Evolutionary conservation across 2,888 invertebrate genomes (phyloP).

Genomic region (Buathra laborator): DNA sequence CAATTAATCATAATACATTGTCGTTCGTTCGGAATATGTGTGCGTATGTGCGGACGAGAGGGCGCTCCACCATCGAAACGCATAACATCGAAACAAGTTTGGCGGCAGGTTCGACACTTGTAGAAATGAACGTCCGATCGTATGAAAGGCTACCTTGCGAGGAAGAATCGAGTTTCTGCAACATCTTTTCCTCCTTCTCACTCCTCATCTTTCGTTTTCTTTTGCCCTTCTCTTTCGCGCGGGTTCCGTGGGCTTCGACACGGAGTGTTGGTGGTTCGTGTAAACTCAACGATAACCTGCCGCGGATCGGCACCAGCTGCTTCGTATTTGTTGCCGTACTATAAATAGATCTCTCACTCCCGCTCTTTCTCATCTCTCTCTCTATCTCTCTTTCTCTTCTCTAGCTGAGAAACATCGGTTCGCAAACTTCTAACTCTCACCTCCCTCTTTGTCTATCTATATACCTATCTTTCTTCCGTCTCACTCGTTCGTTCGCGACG

Average conservation of each 20-base stretch:
- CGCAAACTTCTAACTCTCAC: constrained; percentile 64
- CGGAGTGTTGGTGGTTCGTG: constrained; percentile 70
- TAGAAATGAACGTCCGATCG: constrained; percentile 56
- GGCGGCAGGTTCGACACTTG: constrained; percentile 48
- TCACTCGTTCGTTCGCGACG: constrained; percentile 70
- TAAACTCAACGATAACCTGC: constrained; percentile 80
- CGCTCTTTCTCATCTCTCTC: constrained; percentile 62
- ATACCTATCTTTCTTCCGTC: constrained; percentile 70
- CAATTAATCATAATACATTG: constrained; percentile 3
- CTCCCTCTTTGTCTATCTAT: constrained; percentile 61
- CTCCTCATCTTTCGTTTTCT: background rate
- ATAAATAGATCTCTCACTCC: constrained; percentile 79
- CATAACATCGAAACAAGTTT: constrained; percentile 52
- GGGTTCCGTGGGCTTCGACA: constrained; percentile 47
- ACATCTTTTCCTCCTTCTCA: constrained; percentile 50
- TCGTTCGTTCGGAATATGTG: background rate
- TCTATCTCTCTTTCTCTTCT: constrained; percentile 63
- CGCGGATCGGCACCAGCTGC: constrained; percentile 84
- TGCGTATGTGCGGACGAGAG: background rate
- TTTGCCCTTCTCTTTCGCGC: constrained; percentile 13
- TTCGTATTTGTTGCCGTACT: constrained; percentile 82
- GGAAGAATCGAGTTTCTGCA: constrained; percentile 57
- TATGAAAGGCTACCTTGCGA: constrained; percentile 56
- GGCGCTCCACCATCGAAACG: background rate
- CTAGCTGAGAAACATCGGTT: constrained; percentile 60